Conservation (phyloP, 2,797 vertebrate species). For the Hemitrygon akajei region DNA sequence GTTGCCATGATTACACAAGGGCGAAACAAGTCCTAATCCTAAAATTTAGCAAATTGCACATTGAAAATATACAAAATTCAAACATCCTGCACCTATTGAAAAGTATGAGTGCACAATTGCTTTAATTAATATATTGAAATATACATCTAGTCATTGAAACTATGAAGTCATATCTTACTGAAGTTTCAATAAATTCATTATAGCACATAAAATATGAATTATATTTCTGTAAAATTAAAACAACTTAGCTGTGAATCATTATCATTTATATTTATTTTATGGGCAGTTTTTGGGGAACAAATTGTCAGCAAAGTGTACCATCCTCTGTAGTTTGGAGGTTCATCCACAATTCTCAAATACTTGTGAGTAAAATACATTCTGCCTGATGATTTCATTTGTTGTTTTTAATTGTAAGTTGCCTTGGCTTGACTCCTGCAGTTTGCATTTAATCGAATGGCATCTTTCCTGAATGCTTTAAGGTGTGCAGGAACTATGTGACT, state of each 20-base stretch:
- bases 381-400: neutral
- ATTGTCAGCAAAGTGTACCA: neutral
- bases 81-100: neutral
- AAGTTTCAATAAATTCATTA: neutral
- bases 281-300: neutral
- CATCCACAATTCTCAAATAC: neutral
- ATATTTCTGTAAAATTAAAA: slow-evolving; percentile 1
- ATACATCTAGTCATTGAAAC: neutral
- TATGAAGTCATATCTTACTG: neutral
- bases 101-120: neutral
- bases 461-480: neutral
- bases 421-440: neutral
- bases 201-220: neutral
- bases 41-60: neutral
- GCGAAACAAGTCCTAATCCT: too few species aligned
- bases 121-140: neutral
- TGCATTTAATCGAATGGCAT: slow-evolving; percentile 3
- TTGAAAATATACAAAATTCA: neutral
- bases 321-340: neutral
- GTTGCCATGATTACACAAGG: neutral
- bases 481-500: neutral
- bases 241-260: neutral
- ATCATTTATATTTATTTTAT: neutral
- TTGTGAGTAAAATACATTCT: neutral
- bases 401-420: slow-evolving; percentile 4